These are phyloP conservation scores for Orchesella cincta DNA, from an alignment of 1,140 invertebrate genomes.

Conservation along the genomic window DNA sequence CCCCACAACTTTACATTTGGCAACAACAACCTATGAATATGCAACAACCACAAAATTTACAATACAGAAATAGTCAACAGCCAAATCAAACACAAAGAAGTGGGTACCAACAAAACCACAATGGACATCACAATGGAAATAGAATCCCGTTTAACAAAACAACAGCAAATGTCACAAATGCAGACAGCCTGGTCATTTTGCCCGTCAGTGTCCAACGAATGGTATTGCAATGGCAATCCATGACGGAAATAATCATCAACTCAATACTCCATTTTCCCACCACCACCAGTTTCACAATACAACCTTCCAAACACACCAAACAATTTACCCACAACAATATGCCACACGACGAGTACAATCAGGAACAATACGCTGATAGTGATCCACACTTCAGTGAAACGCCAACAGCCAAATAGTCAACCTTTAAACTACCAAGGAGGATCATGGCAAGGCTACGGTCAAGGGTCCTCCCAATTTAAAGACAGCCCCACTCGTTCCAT, in stretches of 20 bases:
- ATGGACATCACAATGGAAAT: background rate
- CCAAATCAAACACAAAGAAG: background rate
- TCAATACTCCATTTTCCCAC: background rate
- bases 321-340: no score
- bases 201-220: background rate
- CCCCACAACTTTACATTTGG: no score
- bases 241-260: background rate
- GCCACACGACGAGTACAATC: no score
- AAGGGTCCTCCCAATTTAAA: background rate
- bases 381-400: background rate
- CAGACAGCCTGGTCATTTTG: background rate
- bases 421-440: constrained; percentile 17
- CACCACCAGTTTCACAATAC: no score
- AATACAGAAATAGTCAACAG: background rate
- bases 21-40: background rate
- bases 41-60: background rate
- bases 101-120: background rate
- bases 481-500: background rate
- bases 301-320: no score
- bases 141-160: background rate
- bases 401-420: background rate
- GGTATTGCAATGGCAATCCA: background rate
- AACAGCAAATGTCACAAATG: background rate
- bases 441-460: background rate
- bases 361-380: background rate